Percentiles rank a stretch among this genome's conserved stretches.
These are phyloP conservation scores for Tychaedon coryphoeus DNA, from an alignment of 2,113 vertebrate species.

Conservation along the genomic window DNA sequence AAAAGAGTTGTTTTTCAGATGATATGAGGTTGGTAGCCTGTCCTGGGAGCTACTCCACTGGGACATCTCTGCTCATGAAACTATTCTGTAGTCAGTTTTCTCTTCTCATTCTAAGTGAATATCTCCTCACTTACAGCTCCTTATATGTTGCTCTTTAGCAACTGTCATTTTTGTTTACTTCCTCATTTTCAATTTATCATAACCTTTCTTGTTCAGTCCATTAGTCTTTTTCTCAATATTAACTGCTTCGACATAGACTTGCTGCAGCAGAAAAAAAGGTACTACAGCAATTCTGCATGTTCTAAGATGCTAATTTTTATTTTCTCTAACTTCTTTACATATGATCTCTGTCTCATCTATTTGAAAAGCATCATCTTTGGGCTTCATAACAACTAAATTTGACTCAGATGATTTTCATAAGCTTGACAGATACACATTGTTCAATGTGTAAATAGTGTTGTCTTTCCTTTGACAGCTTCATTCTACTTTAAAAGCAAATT, in stretches of 20 bases:
- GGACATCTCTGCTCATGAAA: background rate
- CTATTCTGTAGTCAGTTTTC: background rate
- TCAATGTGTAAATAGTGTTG: background rate
- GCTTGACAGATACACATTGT: background rate
- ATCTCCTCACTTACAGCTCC: background rate
- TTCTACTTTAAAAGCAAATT: conserved; percentile 29
- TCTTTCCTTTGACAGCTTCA: conserved; percentile 20
- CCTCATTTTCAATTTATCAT: background rate
- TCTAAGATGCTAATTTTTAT: background rate
- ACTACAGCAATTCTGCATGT: background rate
- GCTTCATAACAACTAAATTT: conserved; percentile 21
- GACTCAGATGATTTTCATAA: conserved; percentile 32
- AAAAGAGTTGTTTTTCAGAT: background rate
- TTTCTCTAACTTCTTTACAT: background rate
- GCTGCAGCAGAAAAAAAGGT: background rate
- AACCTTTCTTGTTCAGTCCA: background rate
- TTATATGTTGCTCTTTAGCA: background rate
- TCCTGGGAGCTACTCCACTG: background rate
- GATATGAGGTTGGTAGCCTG: background rate
- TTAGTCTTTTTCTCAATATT: background rate
- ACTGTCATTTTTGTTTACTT: background rate
- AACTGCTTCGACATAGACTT: background rate
- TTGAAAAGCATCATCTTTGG: background rate
- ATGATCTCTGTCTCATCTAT: conserved; percentile 7
- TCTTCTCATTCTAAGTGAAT: background rate